phyloP scores from a whole-genome alignment of 2,888 invertebrate genomes.

The Lamproptera curius region DNA sequence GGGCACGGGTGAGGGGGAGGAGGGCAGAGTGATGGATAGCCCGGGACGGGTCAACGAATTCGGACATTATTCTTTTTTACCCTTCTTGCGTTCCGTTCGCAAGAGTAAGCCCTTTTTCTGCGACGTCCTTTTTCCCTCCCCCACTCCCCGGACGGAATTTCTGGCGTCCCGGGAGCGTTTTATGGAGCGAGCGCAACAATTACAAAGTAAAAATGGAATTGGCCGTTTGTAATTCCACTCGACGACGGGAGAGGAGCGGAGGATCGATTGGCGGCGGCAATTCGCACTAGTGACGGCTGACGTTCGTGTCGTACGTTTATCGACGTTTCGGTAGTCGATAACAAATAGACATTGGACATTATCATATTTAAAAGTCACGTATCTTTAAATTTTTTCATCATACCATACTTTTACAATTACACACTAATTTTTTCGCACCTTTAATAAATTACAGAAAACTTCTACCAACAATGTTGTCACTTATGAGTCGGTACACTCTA shows the following conservation, averaged over 20 bases:
- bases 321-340: neutral
- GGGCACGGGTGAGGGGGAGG: constrained; percentile 63
- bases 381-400: too few species aligned
- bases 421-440: too few species aligned
- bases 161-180: constrained; percentile 61
- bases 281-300: constrained; percentile 3
- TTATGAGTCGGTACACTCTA: too few species aligned
- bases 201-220: constrained; percentile 76
- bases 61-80: constrained; percentile 80
- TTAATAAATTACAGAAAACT: too few species aligned
- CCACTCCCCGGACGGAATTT: constrained; percentile 55
- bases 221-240: constrained; percentile 64
- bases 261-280: constrained; percentile 25
- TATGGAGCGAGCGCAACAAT: constrained; percentile 72
- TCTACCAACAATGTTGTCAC: too few species aligned
- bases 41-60: constrained; percentile 79
- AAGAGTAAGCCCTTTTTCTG: constrained; percentile 76
- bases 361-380: too few species aligned
- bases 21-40: constrained; percentile 77
- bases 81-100: constrained; percentile 75
- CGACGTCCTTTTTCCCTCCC: constrained; percentile 66
- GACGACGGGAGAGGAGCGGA: constrained; percentile 43
- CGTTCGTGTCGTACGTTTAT: constrained; percentile 23
- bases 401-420: too few species aligned
- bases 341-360: too few species aligned